A percentile compares a stretch with the other conserved stretches of the same genome.
phyloP scores from a whole-genome alignment of 2,888 invertebrate species.

The Bruchidius siliquastri region DNA sequence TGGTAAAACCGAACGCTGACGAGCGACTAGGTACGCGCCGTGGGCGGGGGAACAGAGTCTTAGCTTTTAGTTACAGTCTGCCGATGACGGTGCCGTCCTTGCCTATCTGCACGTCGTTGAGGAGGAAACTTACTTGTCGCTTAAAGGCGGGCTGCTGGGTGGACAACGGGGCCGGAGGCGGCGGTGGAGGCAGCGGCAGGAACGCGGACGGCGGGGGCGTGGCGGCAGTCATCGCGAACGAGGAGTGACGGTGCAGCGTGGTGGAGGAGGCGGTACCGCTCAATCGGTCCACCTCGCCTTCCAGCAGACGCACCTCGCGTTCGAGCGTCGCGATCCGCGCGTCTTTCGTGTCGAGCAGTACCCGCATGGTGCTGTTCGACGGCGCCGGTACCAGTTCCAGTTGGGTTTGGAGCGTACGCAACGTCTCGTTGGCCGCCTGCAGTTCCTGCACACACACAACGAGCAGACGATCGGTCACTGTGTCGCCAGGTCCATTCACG shows the following conservation, averaged over 20 bases:
- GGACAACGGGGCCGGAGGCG: neutral
- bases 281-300: constrained; percentile 65
- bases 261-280: constrained; percentile 35
- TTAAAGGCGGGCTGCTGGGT: constrained; percentile 52
- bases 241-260: constrained; percentile 31
- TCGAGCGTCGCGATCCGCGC: constrained; percentile 83
- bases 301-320: constrained; percentile 75
- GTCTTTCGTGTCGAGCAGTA: constrained; percentile 81
- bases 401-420: constrained; percentile 76
- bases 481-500: neutral
- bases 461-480: constrained; percentile 12
- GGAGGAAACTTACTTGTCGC: constrained; percentile 82
- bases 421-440: constrained; percentile 78
- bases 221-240: constrained; percentile 31
- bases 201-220: constrained; percentile 46
- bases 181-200: constrained; percentile 5
- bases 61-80: constrained; percentile 48
- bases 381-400: constrained; percentile 68
- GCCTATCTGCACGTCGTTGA: constrained; percentile 74
- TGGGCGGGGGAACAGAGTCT: constrained; percentile 34
- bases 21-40: constrained; percentile 20
- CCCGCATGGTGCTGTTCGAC: constrained; percentile 67
- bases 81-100: constrained; percentile 58
- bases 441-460: constrained; percentile 60
- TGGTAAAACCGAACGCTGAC: constrained; percentile 40